These are phyloP conservation scores for Merluccius polli DNA, from an alignment of 2,797 vertebrate genomes.

Conservation along the genomic window DNA sequence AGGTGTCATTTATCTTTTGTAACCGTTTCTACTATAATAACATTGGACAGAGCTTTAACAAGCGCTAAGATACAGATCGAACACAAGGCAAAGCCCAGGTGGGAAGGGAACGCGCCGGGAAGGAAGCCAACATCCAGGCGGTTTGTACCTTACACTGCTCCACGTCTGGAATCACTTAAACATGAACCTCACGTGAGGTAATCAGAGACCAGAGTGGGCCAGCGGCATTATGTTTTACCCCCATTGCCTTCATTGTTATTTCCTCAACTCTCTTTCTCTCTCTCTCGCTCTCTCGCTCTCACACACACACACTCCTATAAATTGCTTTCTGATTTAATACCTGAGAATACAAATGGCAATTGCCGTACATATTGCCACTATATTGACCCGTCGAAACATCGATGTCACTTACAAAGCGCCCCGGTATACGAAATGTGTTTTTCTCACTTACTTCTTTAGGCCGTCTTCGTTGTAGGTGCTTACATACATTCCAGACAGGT, in stretches of 20 bases:
- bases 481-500: constrained; percentile 49
- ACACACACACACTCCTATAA: not conserved
- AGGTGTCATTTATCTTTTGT: not conserved
- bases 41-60: not conserved
- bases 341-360: not conserved
- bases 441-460: constrained; percentile 6
- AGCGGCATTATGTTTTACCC: not conserved
- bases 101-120: not conserved
- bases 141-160: not conserved
- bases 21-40: not conserved
- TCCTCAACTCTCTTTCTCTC: not conserved
- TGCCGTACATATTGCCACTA: not conserved
- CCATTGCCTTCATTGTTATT: not conserved
- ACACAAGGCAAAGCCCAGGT: not conserved
- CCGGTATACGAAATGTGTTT: constrained; percentile 7
- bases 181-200: not conserved
- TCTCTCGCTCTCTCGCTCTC: not conserved
- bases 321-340: not conserved
- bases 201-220: not conserved
- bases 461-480: constrained; percentile 56
- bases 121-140: not conserved
- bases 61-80: not conserved
- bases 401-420: constrained; percentile 27
- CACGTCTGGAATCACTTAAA: not conserved
- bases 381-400: not conserved